Evolutionary conservation across 2,888 invertebrate species (phyloP).

Genomic region (Netelia virgata): DNA sequence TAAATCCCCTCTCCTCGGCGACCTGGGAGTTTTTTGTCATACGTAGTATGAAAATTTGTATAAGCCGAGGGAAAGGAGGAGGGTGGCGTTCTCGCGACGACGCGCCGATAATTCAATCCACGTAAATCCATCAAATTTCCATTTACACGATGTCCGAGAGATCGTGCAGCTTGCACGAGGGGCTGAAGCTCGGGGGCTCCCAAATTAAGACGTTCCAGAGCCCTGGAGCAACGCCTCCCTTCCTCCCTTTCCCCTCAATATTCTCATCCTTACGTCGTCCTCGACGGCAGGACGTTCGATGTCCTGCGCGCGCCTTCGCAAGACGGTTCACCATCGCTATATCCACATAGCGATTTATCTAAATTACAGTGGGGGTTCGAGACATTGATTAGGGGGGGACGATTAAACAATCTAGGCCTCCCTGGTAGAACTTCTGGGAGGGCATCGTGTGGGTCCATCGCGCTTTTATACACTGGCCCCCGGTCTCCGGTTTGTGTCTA

Average conservation of each 20-base stretch:
- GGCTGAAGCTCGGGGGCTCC: constrained; percentile 60
- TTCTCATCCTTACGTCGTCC: constrained; percentile 20
- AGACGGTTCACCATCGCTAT: constrained; percentile 70
- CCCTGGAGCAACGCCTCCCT: constrained; percentile 58
- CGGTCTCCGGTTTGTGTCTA: constrained; percentile 65
- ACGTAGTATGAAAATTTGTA: constrained; percentile 37
- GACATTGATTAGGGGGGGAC: constrained; percentile 83
- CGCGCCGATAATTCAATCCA: constrained; percentile 67
- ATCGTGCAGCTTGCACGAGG: constrained; percentile 24
- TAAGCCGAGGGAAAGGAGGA: neutral
- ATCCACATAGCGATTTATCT: constrained; percentile 79
- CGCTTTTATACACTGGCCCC: constrained; percentile 1
- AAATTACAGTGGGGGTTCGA: constrained; percentile 82
- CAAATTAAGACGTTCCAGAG: constrained; percentile 79
- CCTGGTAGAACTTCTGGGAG: constrained; percentile 84
- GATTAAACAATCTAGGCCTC: constrained; percentile 85
- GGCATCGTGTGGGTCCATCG: constrained; percentile 69
- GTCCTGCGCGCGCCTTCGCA: constrained; percentile 70
- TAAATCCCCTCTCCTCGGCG: neutral
- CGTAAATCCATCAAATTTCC: constrained; percentile 70
- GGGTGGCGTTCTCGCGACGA: constrained; percentile 46
- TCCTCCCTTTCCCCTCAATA: constrained; percentile 45
- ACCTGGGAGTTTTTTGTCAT: constrained; percentile 43
- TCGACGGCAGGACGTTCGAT: constrained; percentile 57
- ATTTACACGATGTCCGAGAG: constrained; percentile 65